Base-by-base conservation (phyloP, 2,113 vertebrate species). In the Tinamus guttatus region DNA sequence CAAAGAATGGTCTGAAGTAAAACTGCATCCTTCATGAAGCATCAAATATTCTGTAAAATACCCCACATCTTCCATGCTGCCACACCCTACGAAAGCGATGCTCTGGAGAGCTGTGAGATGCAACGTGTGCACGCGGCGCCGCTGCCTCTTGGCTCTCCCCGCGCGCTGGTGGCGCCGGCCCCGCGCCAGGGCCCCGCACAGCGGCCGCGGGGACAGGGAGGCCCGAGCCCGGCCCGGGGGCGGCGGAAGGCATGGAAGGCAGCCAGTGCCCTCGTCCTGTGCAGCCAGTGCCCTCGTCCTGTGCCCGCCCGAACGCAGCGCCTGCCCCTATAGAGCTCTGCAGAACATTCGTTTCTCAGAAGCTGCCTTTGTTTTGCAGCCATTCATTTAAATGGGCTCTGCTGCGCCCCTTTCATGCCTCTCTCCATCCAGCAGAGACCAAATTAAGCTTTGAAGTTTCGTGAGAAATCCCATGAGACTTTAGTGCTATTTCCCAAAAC, bases 31-130 rank as follows among this genome's bases (percentile, higher is more conserved):
- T 93, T 89, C 94, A 94, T 92, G 95, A 92, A 92, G 89, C 92
- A 93, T 93, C 90, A 94, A 97, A 94, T 94, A 96, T 13, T 15
- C 94, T 84, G 90, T 89, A 96, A 97, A 96, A 96, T 74, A 96
- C 95, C 90, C 70, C 86, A 85, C 68, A 95, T 82, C 89, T 92
- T 93, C 92, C 81, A 77, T 63, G 63, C 95, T 80, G 94, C 34
- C 88, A 74, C 85, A 38, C 58, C 34, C 88, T 73, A 51, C 94
- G 87, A 70, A 85, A 95, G 69, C 25, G 92, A 89, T 90, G 82
- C 56, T 93, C 92, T 86, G 77, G 77, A 79, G 63, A 81, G 81
- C 9, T 49, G 65, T 49, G 59, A 47, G 24, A 12, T 3, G 30
- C 16, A 7, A 83, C 15, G 63, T 3, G 3, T 0, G 1, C 30